Base-by-base conservation (phyloP, 2,888 invertebrate species). In the Dryobotodes eremita region DNA sequence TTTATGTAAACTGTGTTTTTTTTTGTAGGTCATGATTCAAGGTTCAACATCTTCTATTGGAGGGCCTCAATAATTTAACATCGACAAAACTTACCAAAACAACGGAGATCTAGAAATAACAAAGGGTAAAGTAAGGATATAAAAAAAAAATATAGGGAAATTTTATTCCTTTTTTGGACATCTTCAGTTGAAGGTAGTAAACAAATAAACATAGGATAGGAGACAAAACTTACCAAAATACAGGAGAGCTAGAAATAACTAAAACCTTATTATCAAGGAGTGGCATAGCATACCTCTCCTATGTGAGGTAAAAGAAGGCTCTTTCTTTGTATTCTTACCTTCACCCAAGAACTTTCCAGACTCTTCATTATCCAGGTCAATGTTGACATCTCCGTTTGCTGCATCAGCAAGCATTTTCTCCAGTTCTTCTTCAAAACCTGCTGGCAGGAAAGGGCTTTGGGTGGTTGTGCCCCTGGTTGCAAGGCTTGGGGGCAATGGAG, bases 391-490 rank as follows among this genome's bases (percentile, higher is more conserved):
- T 42, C 92, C 93, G 82, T 93, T 92, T 4, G 95, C 86, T 6
- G 94, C 93, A 68, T 94, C 92, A 71, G 95, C 92, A 26, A 96
- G 91, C 80, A 97, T 94, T 86, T 97, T 96, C 31, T 95, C 95
- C 0, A 96, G 87, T 77, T 97, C 97, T 70, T 97, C 96, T 83
- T 98, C 97, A 92, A 98, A 98, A 4, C 98, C 98, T 69, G 98
- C 99, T 0, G 99, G 99, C 97, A 98, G 98, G 93, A 99, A 99
- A 0, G 99, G 99, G 91, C 98, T 98, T 92, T 98, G 98, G 80
- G 98, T 98, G 0, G 98, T 97, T 73, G 98, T 98, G 26, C 99
- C 99, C 89, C 98, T 97, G 0, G 98, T 97, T 70, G 98, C 97
- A 90, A 98, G 97, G 64, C 97, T 96, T 6, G 98, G 97, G 15